Base-by-base conservation (phyloP, 2,797 vertebrate species). In the Eurystomus glaucurus region DNA sequence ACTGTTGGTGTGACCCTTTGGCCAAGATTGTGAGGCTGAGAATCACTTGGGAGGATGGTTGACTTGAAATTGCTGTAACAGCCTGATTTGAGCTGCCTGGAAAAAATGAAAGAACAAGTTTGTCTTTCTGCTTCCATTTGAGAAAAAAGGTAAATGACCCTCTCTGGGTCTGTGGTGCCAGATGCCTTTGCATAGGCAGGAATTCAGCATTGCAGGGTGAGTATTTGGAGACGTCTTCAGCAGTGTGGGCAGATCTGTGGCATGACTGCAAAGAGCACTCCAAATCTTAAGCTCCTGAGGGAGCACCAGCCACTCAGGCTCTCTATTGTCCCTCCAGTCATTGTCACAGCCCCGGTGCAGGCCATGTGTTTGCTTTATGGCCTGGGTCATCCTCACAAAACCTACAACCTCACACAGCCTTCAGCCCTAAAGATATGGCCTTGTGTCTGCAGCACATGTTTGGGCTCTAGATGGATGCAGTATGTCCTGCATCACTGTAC, bases 401-500 rank as follows among this genome's bases (percentile, higher is more conserved):
- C 6, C 58, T 62, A 22, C 11, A 46, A 13, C 29, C n/a, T 43
- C 15, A 11, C 39, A 7, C 12, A 26, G 10, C 10, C 46, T 54
- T 37, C 64, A 17, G 11, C 13, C 26, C 37, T 29, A 22, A 10
- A 55, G 46, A 19, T 2, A 6, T 41, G 22, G 3, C 22, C 33
- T 54, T 17, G 14, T 64, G 41, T 28, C 28, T 72, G 26, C 10
- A 52, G 51, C 35, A 14, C 3, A 0, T 31, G 26, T 43, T 33
- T 55, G 51, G 22, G 54, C 31, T 89, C 28, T 48, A 26, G 23
- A 14, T 4, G 35, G 41, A 50, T 37, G 4, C 43, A 11, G 25
- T 9, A 5, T 12, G 16, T n/a, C 52, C 75, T 33, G 7, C 8
- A 11, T 10, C 2, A 1, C 43, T 14, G 48, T 5, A 23, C 9